Conservation (phyloP, 2,113 vertebrate species). For the Leucopsar rothschildi region DNA sequence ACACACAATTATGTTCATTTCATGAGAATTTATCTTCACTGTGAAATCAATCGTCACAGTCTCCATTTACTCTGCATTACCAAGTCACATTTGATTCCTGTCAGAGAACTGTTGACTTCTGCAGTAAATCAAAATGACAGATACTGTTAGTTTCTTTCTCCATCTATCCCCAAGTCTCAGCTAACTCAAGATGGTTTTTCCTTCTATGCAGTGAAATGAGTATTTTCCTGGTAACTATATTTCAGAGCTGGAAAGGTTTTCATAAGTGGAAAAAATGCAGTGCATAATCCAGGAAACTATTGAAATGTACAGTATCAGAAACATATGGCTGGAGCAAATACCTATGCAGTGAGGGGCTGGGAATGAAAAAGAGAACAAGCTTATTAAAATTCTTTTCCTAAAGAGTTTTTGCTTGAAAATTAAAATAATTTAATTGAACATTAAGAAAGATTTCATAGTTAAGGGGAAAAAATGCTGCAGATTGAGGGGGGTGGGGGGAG, state of each 20-base stretch:
- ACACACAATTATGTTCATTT: constrained; percentile 51
- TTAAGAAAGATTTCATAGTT: not conserved
- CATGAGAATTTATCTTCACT: constrained; percentile 71
- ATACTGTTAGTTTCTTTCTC: constrained; percentile 2
- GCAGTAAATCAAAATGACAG: constrained; percentile 63
- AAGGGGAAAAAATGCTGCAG: not conserved
- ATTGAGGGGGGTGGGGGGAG: not conserved
- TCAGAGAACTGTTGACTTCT: constrained; percentile 43
- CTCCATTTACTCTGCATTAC: constrained; percentile 58
- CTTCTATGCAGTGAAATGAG: constrained; percentile 4
- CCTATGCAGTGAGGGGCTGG: constrained; percentile 36
- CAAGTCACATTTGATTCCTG: constrained; percentile 66
- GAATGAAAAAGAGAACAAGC: constrained; percentile 25
- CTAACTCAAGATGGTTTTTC: constrained; percentile 26
- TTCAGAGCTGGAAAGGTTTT: constrained; percentile 58
- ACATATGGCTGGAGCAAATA: constrained; percentile 60
- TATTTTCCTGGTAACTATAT: constrained; percentile 50
- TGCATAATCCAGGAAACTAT: constrained; percentile 63
- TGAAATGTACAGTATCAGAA: constrained; percentile 63
- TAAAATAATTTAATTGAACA: not conserved
- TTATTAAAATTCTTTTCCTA: not conserved
- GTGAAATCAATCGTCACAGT: constrained; percentile 70
- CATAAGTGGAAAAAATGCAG: constrained; percentile 46
- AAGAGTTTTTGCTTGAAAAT: constrained; percentile 9
- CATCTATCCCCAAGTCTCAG: not conserved